Percentiles rank a stretch among this genome's conserved stretches.
Evolutionary conservation across 2,888 invertebrate genomes (phyloP).

Genomic region (Ptychoptera contaminata): DNA sequence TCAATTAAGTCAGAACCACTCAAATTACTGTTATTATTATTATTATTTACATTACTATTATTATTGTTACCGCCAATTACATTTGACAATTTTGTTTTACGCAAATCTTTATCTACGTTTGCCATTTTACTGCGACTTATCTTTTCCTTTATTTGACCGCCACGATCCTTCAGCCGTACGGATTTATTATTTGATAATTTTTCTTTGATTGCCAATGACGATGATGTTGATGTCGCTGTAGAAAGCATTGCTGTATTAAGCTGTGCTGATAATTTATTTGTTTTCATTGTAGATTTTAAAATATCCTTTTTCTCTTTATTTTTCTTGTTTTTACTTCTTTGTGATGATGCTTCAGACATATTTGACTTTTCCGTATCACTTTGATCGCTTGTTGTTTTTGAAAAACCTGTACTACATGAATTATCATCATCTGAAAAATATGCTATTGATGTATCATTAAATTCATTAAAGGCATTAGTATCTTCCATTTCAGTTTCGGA

Average conservation of each 20-base stretch:
- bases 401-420: constrained; percentile 35
- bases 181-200: constrained; percentile 2
- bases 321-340: constrained; percentile 24
- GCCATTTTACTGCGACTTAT: constrained; percentile 25
- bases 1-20: background rate
- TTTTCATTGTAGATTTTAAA: background rate
- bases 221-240: too few species aligned
- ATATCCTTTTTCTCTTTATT: constrained; percentile 5
- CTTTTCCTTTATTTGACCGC: constrained; percentile 10
- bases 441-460: constrained; percentile 33
- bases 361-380: constrained; percentile 33
- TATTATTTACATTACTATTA: constrained; percentile 3
- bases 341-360: constrained; percentile 37
- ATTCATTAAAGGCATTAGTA: constrained; percentile 23
- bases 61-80: background rate
- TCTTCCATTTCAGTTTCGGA: constrained; percentile 39
- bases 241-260: too few species aligned
- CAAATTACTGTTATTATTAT: background rate
- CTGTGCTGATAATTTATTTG: background rate
- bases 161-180: background rate
- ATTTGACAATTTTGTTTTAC: constrained; percentile 14
- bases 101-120: constrained; percentile 17
- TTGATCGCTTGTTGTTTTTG: constrained; percentile 34
- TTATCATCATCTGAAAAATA: constrained; percentile 44
- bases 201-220: background rate